phyloP scores from a whole-genome alignment of 2,888 invertebrate species.

The Melipona bicolor region DNA sequence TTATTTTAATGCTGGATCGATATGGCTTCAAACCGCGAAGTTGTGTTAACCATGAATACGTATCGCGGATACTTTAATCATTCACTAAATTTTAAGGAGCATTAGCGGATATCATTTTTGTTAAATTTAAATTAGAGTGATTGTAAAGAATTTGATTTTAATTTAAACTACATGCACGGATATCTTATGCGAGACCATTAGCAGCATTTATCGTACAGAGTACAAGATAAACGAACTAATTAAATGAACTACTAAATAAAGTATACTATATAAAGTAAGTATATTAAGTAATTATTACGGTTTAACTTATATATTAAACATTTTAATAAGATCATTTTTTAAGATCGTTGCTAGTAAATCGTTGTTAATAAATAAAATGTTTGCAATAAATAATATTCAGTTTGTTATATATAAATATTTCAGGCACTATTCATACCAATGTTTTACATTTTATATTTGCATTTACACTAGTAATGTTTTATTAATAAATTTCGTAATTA shows the following conservation, averaged over 20 bases:
- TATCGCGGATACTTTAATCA: background rate
- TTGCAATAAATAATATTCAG: no score
- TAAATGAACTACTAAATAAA: no score
- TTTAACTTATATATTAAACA: no score
- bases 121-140: no score
- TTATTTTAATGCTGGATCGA: background rate
- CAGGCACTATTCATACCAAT: background rate
- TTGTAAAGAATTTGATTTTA: no score
- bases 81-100: background rate
- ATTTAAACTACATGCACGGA: no score
- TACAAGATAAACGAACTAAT: background rate
- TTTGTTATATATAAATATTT: background rate
- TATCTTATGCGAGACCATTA: background rate
- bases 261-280: no score
- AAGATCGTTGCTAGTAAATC: no score
- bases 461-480: background rate
- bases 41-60: background rate
- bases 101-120: background rate
- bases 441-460: background rate
- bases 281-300: no score
- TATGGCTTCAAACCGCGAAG: background rate
- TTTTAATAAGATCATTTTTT: no score
- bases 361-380: no score
- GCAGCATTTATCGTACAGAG: background rate
- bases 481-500: background rate